Percentiles rank a stretch among this genome's conserved stretches.
phyloP scores from a whole-genome alignment of 2,888 invertebrate species.

The Plemyria rubiginata region DNA sequence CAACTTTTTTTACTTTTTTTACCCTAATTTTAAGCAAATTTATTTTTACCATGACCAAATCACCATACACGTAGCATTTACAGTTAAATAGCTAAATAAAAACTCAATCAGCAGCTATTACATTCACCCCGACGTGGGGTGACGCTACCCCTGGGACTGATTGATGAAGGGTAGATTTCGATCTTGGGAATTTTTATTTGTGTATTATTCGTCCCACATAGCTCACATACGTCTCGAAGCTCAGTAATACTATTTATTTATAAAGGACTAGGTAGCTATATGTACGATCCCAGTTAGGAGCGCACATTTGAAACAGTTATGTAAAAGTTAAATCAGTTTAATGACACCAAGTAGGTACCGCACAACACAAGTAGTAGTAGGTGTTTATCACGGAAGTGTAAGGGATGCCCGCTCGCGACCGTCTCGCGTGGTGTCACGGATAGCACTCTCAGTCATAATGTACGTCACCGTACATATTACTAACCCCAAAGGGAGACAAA shows the following conservation, averaged over 20 bases:
- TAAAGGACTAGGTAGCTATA: too few species aligned
- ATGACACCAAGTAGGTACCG: too few species aligned
- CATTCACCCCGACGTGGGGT: constrained; percentile 22
- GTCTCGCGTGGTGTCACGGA: too few species aligned
- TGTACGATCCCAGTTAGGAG: background rate
- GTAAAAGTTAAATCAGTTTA: too few species aligned
- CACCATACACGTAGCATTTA: constrained; percentile 29
- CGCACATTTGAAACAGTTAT: background rate
- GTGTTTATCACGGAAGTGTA: too few species aligned
- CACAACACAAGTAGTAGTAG: too few species aligned
- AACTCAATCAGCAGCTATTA: constrained; percentile 34
- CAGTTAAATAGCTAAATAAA: constrained; percentile 32
- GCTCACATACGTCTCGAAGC: background rate
- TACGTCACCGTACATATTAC: too few species aligned
- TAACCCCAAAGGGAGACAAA: too few species aligned
- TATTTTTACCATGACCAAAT: constrained; percentile 17
- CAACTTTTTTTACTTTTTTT: too few species aligned
- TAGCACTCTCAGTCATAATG: too few species aligned
- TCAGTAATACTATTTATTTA: background rate
- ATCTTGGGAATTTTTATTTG: constrained; percentile 17
- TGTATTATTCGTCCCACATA: background rate
- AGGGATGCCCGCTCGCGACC: too few species aligned
- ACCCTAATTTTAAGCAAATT: background rate
- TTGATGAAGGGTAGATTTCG: constrained; percentile 28
- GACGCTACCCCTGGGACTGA: constrained; percentile 28